A percentile compares a stretch with the other conserved stretches of the same genome.
Conservation (phyloP, 1,140 invertebrate genomes). For the Hylaeus anthracinus region DNA sequence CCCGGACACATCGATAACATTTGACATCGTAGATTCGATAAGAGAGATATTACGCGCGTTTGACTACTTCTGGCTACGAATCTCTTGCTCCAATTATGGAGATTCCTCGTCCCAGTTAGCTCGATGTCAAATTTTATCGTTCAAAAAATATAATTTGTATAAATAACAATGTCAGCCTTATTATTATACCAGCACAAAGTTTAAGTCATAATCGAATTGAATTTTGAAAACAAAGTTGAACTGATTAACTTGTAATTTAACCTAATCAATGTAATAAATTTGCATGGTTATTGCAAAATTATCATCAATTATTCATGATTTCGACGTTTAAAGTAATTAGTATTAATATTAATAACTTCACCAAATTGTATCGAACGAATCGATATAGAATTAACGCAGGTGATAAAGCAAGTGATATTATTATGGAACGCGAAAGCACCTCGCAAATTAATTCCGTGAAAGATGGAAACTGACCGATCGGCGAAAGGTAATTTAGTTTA, state of each 20-base stretch:
- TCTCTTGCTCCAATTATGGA: neutral
- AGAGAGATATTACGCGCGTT: neutral
- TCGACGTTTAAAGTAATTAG: neutral
- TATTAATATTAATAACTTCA: neutral
- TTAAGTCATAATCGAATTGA: too few species aligned
- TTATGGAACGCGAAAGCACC: neutral
- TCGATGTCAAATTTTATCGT: slow-evolving; percentile 12
- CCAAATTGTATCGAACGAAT: neutral
- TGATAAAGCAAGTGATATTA: neutral
- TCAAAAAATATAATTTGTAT: neutral
- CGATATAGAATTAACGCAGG: too few species aligned
- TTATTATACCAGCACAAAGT: too few species aligned
- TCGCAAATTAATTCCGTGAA: too few species aligned
- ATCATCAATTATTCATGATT: neutral
- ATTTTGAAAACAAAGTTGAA: too few species aligned
- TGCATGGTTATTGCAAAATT: neutral
- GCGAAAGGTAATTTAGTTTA: neutral
- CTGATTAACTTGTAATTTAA: too few species aligned
- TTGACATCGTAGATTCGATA: slow-evolving; percentile 52
- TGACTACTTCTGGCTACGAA: neutral
- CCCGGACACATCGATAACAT: slow-evolving; percentile 52
- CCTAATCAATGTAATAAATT: too few species aligned
- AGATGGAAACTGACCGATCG: too few species aligned
- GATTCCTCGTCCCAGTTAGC: slow-evolving; percentile 14
- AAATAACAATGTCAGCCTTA: too few species aligned